Base-by-base conservation (phyloP, 2,797 vertebrate species). In the Crenichthys baileyi region DNA sequence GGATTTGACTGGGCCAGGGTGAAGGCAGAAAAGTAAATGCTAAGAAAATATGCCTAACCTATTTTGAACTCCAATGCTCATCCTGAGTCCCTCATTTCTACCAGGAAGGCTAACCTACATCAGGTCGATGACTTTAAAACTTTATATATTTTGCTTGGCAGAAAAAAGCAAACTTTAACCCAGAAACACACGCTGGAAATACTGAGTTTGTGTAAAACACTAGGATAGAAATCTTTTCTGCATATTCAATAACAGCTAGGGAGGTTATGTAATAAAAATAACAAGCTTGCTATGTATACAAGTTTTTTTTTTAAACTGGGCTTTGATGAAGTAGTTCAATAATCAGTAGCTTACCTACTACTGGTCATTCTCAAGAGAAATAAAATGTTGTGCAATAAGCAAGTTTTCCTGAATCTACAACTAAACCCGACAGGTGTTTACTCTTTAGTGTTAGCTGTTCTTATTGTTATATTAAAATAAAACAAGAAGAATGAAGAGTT, bases 1-100 rank as follows among this genome's bases (percentile, higher is more conserved):
- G 71, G 76, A 70, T 60, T 67, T 36, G 48, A 77, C 76, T 73
- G 72, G 63, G 78, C 46, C 72, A 72, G 53, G 67, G n/a, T 63
- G 29, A 75, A 76, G 61, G 72, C 70, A 71, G 60, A 55, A 76
- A 76, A 9, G 75, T 58, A 31, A 11, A 72, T 29, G 53, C 48
- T 5, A 41, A 44, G 46, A 71, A 6, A 63, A 41, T 29, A n/a
- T 29, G 13, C 29, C 77, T 44, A 18, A 15, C 13, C 61, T 50
- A 51, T 65, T 65, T 61, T 65, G 29, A 18, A 72, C 18, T 16
- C 18, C 20, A 31, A 56, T 6, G 2, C 3, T 24, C 6, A 13
- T 26, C 56, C 61, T 9, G 4, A 82, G 53, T 71, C 31, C 0
- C 55, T 0, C 1, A 53, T 75, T 79, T 55, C 58, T 5, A n/a